These are phyloP conservation scores for Enteromius viviparus DNA, from an alignment of 2,797 vertebrate genomes.

Conservation along the genomic window DNA sequence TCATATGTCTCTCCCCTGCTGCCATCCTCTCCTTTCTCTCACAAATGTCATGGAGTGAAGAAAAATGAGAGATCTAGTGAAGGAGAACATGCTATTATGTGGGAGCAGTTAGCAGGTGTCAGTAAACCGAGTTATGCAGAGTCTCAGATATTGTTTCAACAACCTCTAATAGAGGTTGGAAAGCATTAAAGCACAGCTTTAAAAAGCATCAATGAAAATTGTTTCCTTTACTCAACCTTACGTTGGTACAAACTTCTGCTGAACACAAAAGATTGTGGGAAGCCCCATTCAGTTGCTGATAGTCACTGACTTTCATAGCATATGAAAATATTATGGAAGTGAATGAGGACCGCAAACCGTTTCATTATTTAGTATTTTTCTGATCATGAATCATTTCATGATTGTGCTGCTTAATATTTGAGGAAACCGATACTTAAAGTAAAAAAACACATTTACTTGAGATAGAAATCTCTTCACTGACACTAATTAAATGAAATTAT, in stretches of 20 bases:
- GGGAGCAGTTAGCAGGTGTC: neutral
- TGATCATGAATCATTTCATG: neutral
- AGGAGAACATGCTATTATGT: neutral
- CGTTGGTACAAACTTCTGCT: neutral
- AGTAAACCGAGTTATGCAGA: neutral
- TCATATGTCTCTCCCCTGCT: neutral
- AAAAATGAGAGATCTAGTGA: slow-evolving; percentile 1
- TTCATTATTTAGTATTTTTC: neutral
- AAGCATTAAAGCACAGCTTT: neutral
- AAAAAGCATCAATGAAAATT: neutral
- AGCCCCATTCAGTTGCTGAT: neutral
- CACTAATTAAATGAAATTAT: neutral
- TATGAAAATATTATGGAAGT: neutral
- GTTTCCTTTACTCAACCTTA: neutral
- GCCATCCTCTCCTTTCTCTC: neutral
- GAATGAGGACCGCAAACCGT: neutral
- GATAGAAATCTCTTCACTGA: neutral
- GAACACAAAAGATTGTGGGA: neutral
- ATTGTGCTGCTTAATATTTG: neutral
- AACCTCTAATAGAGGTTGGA: neutral
- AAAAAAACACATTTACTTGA: neutral
- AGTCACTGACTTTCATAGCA: neutral
- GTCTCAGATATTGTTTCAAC: neutral
- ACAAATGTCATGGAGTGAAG: neutral
- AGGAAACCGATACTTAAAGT: neutral